Percentiles rank a stretch among this genome's conserved stretches.
These are phyloP conservation scores for Cyrtodaria siliqua DNA, from an alignment of 2,888 invertebrate species.

Conservation along the genomic window DNA sequence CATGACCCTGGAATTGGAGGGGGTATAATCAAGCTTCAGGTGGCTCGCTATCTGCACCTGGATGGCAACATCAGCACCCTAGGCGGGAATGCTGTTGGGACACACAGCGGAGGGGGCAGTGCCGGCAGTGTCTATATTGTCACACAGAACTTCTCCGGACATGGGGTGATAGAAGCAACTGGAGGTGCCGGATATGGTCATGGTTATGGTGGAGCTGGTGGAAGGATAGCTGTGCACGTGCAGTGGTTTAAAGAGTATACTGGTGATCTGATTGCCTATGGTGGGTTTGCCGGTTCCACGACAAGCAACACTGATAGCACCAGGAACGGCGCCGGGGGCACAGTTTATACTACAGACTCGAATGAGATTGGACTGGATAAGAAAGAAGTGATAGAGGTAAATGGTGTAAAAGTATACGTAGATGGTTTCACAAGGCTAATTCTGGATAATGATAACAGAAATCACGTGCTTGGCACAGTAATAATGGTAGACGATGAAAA, in stretches of 20 bases:
- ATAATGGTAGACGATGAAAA: conserved; percentile 64
- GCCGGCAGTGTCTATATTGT: conserved; percentile 73
- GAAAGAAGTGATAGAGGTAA: conserved; percentile 52
- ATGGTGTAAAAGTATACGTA: conserved; percentile 45
- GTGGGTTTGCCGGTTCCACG: conserved; percentile 62
- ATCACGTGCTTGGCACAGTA: conserved; percentile 70
- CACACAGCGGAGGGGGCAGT: conserved; percentile 75
- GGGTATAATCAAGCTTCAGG: conserved; percentile 65
- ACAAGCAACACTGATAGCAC: conserved; percentile 38
- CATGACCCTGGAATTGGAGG: conserved; percentile 67
- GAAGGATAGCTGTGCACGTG: conserved; percentile 73
- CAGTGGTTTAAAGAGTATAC: conserved; percentile 70
- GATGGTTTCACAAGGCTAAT: conserved; percentile 68
- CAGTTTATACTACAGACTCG: conserved; percentile 70
- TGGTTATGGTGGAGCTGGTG: conserved; percentile 75
- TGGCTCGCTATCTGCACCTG: conserved; percentile 67
- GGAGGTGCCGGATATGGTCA: conserved; percentile 68
- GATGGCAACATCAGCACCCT: conserved; percentile 71
- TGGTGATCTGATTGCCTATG: conserved; percentile 68
- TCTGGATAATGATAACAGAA: conserved; percentile 76
- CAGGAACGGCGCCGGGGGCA: conserved; percentile 72
- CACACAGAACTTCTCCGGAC: conserved; percentile 75
- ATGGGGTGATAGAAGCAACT: conserved; percentile 68
- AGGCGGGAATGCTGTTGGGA: conserved; percentile 63
- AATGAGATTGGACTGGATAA: conserved; percentile 54